Evolutionary conservation across 2,113 vertebrate genomes (phyloP), one percentile per base, ranked within the genome.

Genomic region (Neodon shergylaensis): DNA sequence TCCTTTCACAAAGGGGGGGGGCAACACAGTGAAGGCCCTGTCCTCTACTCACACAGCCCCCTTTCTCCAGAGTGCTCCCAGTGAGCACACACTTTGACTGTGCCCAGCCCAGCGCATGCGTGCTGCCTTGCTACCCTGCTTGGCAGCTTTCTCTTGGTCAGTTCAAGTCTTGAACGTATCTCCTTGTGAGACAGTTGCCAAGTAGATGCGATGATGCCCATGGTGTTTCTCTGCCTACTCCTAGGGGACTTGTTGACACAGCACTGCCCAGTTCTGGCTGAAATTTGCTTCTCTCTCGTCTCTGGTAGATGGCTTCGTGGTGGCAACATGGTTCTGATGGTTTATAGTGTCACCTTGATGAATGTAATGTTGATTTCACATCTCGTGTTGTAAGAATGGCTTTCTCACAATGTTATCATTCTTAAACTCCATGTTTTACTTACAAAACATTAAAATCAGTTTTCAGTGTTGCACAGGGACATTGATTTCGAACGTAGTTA

Each of bases 371-470:
- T 78, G 72, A 72, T 84, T 96, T 94, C 90, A 52, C 4, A 61
- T 61, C 36, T 21, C 77, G 2, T 90, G 44, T 90, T 28, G 17
- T 47, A 79, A 90, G 70, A 92, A 81, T 92, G 63, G 58, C 54
- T 72, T 95, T 95, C 87, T 36, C 84, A 94, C 44, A 92, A 90
- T 42, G 39, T 78, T 86, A 49, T 68, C 17, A 31, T 96, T 82
- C 36, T 81, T 94, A 49, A 93, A 88, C 44, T 90, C 61, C 92
- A 26, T 89, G 28, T 65, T 96, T 91, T 95, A 84, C 66, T 91
- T 63, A 39, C 17, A 95, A 52, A 94, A 66, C 81, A n/a, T 77
- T 78, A 68, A 92, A 88, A 70, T 47, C 12, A 66, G 21, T 81
- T 93, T 70, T 90, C 68, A 88, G 42, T 92, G 76, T 90, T 86